Evolutionary conservation across 2,888 invertebrate genomes (phyloP).

Genomic region (Chalcis sispes): DNA sequence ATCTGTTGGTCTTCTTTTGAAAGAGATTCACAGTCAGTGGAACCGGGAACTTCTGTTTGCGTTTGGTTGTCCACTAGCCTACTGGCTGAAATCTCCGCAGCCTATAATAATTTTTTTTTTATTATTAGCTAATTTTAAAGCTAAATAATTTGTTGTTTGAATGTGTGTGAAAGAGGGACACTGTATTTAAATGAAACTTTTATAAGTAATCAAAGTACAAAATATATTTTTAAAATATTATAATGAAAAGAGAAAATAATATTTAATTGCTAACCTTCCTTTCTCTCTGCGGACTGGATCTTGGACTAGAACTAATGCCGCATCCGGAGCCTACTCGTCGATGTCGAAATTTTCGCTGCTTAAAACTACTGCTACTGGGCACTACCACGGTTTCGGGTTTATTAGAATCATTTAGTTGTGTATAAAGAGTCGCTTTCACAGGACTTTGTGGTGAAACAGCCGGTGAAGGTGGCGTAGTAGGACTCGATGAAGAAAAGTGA

Average conservation of each 20-base stretch:
- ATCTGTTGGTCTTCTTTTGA: conserved; percentile 3
- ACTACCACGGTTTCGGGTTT: conserved; percentile 79
- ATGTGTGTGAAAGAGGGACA: no score
- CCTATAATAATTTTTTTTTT: conserved; percentile 58
- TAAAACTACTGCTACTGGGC: conserved; percentile 70
- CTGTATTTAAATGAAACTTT: neutral
- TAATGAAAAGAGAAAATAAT: neutral
- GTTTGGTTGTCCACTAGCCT: conserved; percentile 81
- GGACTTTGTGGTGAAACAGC: conserved; percentile 76
- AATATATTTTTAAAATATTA: neutral
- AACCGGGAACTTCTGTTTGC: conserved; percentile 82
- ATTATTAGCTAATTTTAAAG: neutral
- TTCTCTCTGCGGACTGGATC: conserved; percentile 78
- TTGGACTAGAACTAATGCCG: conserved; percentile 77
- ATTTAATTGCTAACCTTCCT: conserved; percentile 75
- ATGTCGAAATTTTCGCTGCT: conserved; percentile 78
- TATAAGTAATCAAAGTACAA: neutral
- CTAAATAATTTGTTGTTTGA: no score
- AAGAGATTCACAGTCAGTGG: conserved; percentile 79
- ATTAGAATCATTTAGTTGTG: conserved; percentile 79
- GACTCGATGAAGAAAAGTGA: conserved; percentile 70
- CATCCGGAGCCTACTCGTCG: conserved; percentile 81
- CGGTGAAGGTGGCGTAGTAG: conserved; percentile 71
- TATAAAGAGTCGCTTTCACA: conserved; percentile 80
- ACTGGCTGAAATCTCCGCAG: conserved; percentile 66